These are phyloP conservation scores for Morone chrysops DNA, from an alignment of 2,113 vertebrate species.

Conservation along the genomic window DNA sequence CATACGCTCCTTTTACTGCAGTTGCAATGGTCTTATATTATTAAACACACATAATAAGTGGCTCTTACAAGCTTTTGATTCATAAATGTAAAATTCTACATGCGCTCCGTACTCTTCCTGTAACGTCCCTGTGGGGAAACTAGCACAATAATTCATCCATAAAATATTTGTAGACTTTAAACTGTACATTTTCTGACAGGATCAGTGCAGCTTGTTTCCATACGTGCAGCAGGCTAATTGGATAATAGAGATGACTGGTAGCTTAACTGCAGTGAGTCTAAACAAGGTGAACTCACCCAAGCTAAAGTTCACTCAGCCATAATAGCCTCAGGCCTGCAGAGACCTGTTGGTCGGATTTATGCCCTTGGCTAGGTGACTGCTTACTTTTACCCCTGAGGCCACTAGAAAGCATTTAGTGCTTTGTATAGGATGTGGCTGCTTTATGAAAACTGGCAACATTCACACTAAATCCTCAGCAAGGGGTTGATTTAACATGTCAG, in stretches of 20 bases:
- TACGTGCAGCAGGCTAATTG: slow-evolving; percentile 46
- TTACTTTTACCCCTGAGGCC: slow-evolving; percentile 13
- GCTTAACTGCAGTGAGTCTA: slow-evolving; percentile 36
- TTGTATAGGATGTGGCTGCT: background rate
- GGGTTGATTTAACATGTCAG: slow-evolving; percentile 6
- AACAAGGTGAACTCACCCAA: slow-evolving; percentile 34
- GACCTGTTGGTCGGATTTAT: slow-evolving; percentile 48
- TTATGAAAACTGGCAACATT: slow-evolving; percentile 4
- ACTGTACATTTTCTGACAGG: slow-evolving; percentile 5
- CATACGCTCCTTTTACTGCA: background rate
- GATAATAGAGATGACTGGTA: slow-evolving; percentile 60
- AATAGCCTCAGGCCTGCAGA: slow-evolving; percentile 47
- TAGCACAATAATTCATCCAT: background rate
- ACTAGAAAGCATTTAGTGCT: background rate
- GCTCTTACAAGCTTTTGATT: background rate
- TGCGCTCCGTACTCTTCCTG: background rate
- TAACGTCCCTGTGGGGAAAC: background rate
- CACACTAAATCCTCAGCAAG: background rate
- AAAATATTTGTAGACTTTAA: background rate
- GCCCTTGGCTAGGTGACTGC: slow-evolving; percentile 15
- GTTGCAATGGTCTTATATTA: background rate
- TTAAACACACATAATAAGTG: slow-evolving; percentile 1
- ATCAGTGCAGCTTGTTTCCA: slow-evolving; percentile 30
- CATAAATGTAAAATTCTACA: background rate
- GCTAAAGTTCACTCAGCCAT: slow-evolving; percentile 44